Percentiles rank a stretch among this genome's conserved stretches.
Conservation (phyloP, 2,113 vertebrate genomes). For the Nestor notabilis region DNA sequence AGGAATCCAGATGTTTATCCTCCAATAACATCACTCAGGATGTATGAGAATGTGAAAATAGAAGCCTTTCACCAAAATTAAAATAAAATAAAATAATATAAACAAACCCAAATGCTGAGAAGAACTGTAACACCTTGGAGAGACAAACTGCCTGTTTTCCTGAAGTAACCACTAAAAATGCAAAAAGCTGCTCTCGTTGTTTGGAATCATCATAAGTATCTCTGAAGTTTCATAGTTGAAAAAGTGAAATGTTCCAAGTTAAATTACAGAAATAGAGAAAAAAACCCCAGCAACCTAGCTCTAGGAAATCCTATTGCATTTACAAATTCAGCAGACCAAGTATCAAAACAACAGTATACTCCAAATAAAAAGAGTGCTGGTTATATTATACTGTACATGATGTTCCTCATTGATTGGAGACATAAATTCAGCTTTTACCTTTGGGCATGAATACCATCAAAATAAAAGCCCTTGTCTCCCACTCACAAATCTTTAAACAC, state of each 20-base stretch:
- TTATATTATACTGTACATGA: neutral
- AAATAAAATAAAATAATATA: neutral
- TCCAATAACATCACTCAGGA: neutral
- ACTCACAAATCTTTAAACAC: neutral
- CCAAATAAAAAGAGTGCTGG: neutral
- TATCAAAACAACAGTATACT: neutral
- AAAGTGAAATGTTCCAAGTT: neutral
- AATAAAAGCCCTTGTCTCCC: neutral
- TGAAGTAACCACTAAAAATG: neutral
- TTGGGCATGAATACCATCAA: neutral
- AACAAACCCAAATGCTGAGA: neutral
- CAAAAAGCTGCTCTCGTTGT: neutral
- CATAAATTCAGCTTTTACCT: neutral
- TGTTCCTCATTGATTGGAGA: neutral
- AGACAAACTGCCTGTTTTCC: neutral
- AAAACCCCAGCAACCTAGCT: rapidly evolving
- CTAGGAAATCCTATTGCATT: neutral
- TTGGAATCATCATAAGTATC: neutral
- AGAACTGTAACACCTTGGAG: neutral
- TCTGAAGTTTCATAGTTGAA: neutral
- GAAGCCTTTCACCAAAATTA: neutral
- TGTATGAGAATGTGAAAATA: neutral
- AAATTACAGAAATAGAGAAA: neutral
- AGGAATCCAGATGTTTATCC: neutral
- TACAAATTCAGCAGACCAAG: neutral